Conservation (phyloP, 2,888 invertebrate species). For the Cerceris rybyensis region DNA sequence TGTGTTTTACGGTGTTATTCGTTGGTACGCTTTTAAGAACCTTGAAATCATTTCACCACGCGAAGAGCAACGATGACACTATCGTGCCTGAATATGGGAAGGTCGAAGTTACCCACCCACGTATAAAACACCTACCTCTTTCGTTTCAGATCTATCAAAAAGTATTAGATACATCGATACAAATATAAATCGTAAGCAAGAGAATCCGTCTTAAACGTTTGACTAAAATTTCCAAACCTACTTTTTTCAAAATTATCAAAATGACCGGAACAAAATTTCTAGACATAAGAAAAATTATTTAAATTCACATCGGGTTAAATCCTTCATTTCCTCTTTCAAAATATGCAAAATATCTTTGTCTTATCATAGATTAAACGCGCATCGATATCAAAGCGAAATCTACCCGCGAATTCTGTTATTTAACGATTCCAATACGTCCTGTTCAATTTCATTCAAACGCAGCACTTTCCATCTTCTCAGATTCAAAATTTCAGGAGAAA, state of each 20-base stretch:
- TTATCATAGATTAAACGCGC: too few relatives aligned
- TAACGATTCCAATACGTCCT: slow-evolving; percentile 27
- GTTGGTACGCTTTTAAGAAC: slow-evolving; percentile 13
- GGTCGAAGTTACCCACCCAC: slow-evolving; percentile 63
- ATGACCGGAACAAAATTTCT: background rate
- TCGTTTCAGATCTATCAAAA: slow-evolving; percentile 56
- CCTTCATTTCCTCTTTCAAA: background rate
- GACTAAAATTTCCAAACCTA: background rate
- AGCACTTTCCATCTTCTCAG: too few relatives aligned
- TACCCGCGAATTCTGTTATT: slow-evolving; percentile 31
- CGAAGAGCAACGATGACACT: slow-evolving; percentile 38
- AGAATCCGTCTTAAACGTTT: background rate
- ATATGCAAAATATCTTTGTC: too few relatives aligned
- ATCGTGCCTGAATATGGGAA: slow-evolving; percentile 64
- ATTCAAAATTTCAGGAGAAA: too few relatives aligned
- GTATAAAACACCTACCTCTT: slow-evolving; percentile 48
- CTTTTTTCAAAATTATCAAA: too few relatives aligned
- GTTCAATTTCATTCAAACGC: slow-evolving; percentile 21
- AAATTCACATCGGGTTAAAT: background rate
- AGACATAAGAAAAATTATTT: background rate
- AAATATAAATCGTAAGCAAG: background rate
- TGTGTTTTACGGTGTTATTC: background rate
- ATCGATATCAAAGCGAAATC: background rate
- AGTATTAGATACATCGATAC: slow-evolving; percentile 16
- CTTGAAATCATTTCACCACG: slow-evolving; percentile 4